Conservation (phyloP, 2,113 vertebrate species). For the Elephantulus edwardii region DNA sequence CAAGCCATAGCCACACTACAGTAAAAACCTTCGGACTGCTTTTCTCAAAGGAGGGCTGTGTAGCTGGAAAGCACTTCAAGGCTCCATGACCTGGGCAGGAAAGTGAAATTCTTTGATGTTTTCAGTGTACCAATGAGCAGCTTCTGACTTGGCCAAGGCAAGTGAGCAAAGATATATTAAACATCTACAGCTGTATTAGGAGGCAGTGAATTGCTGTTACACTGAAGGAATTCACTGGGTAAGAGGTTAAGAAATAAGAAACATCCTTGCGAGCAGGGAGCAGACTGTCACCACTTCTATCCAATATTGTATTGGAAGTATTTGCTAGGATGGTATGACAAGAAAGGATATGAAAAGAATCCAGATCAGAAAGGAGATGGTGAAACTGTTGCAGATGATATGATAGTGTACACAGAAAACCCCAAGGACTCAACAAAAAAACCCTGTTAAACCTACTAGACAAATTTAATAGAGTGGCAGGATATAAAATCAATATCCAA, state of each 20-base stretch:
- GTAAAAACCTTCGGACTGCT: not conserved
- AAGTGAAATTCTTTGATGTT: constrained; percentile 46
- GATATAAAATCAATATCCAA: too few species aligned
- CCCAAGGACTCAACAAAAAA: too few species aligned
- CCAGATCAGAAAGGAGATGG: too few species aligned
- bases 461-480: too few species aligned
- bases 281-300: too few species aligned
- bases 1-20: not conserved
- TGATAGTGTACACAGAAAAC: not conserved
- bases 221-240: not conserved
- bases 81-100: not conserved
- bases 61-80: not conserved
- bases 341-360: too few species aligned
- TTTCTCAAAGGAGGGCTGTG: not conserved
- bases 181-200: not conserved
- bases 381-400: too few species aligned
- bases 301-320: too few species aligned
- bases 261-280: not conserved
- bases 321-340: too few species aligned
- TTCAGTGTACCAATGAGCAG: constrained; percentile 23
- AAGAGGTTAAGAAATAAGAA: not conserved
- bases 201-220: not conserved
- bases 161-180: not conserved
- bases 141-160: not conserved
- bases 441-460: too few species aligned